Conservation (phyloP, 2,113 vertebrate genomes). For the Platysteira castanea region DNA sequence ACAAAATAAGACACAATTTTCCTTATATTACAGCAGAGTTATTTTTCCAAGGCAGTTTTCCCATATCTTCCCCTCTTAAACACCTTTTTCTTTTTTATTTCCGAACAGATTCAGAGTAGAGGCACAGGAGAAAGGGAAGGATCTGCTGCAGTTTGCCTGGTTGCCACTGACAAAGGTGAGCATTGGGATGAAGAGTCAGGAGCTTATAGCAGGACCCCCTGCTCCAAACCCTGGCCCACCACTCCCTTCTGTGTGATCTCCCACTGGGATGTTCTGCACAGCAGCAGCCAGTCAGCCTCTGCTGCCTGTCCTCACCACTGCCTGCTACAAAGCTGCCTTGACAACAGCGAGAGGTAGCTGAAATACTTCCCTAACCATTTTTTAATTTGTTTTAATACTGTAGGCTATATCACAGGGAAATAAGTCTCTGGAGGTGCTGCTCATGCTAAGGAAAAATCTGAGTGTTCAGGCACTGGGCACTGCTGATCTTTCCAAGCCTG, state of each 20-base stretch:
- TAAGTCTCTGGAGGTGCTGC: neutral
- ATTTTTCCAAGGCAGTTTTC: neutral
- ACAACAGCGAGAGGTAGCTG: neutral
- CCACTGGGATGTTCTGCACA: neutral
- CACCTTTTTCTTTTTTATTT: neutral
- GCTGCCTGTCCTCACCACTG: neutral
- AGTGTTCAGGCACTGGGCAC: neutral
- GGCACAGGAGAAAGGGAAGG: neutral
- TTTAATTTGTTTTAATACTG: neutral
- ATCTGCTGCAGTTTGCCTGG: neutral
- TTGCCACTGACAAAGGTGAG: neutral
- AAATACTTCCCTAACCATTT: neutral
- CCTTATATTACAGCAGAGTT: neutral
- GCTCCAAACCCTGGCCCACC: neutral
- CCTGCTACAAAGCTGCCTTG: neutral
- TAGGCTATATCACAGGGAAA: neutral
- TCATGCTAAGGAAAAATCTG: neutral
- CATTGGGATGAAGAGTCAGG: neutral
- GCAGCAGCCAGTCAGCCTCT: neutral
- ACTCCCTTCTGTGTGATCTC: neutral
- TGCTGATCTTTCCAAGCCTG: neutral
- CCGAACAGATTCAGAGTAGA: neutral
- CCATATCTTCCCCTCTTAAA: neutral
- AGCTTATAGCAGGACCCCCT: neutral
- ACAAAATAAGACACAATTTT: slow-evolving; percentile 13